Conservation (phyloP, 64 coral and sea anemone genomes). For the Stichodactyla mertensii region DNA sequence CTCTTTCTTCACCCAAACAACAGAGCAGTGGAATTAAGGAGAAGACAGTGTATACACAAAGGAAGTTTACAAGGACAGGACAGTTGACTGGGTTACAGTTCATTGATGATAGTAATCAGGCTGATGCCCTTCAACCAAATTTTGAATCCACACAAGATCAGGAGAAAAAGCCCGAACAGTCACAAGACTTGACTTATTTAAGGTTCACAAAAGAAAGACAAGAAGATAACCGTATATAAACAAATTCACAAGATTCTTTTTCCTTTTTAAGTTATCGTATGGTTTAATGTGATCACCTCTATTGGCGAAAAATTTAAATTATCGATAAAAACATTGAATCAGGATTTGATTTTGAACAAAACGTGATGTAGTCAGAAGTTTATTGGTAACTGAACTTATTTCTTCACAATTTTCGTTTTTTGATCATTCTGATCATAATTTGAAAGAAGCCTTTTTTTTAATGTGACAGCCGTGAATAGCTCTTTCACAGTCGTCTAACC, state of each 20-base stretch:
- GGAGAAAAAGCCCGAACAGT: neutral
- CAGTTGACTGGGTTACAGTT: neutral
- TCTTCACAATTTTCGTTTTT: neutral
- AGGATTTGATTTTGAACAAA: no score
- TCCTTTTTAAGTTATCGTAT: neutral
- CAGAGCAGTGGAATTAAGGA: neutral
- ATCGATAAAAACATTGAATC: no score
- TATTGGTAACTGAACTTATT: no score
- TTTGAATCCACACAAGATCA: neutral
- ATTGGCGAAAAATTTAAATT: no score
- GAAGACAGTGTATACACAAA: neutral
- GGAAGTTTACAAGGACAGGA: constrained; percentile 3
- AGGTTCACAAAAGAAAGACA: neutral
- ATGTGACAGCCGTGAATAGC: neutral
- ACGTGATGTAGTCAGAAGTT: no score
- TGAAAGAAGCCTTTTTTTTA: neutral
- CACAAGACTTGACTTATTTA: constrained; percentile 3
- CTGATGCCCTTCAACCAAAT: neutral
- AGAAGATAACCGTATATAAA: constrained; percentile 3
- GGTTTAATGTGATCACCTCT: neutral
- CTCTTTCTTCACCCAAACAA: neutral
- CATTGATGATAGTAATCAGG: neutral
- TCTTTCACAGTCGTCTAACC: neutral
- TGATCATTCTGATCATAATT: neutral
- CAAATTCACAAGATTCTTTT: neutral